Percentiles rank a stretch among this genome's conserved stretches.
Evolutionary conservation across 2,113 vertebrate genomes (phyloP).

Genomic region (Oreotragus oreotragus): DNA sequence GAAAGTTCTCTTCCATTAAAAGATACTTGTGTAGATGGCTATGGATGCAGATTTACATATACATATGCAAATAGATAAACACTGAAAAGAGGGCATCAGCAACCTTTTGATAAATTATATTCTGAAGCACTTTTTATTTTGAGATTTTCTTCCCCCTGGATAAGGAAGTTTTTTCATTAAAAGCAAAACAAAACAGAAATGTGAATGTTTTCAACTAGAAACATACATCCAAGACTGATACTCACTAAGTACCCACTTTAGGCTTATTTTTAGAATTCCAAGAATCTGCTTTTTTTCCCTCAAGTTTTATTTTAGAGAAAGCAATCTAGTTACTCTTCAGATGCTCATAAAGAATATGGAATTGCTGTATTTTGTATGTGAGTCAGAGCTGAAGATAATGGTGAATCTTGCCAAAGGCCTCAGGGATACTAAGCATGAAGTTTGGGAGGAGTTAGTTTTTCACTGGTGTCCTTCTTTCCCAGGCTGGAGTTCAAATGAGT

Average conservation of each 20-base stretch:
- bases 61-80: background rate
- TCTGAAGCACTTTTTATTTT: constrained; percentile 24
- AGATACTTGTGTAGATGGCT: background rate
- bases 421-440: background rate
- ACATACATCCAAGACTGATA: background rate
- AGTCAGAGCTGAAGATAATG: constrained; percentile 33
- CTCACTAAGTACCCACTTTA: background rate
- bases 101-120: constrained; percentile 24
- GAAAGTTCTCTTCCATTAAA: constrained; percentile 3
- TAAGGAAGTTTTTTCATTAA: background rate
- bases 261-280: constrained; percentile 50
- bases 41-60: background rate
- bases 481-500: background rate
- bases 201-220: background rate
- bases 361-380: constrained; percentile 29
- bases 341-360: constrained; percentile 18
- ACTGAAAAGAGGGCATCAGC: background rate
- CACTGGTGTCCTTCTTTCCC: background rate
- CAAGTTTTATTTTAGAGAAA: constrained; percentile 53
- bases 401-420: constrained; percentile 23
- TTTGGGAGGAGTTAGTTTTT: background rate
- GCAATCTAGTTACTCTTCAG: background rate
- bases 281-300: background rate
- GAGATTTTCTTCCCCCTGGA: background rate
- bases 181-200: background rate